These are phyloP conservation scores for Papilio machaon DNA, from an alignment of 1,140 invertebrate species.

Conservation along the genomic window DNA sequence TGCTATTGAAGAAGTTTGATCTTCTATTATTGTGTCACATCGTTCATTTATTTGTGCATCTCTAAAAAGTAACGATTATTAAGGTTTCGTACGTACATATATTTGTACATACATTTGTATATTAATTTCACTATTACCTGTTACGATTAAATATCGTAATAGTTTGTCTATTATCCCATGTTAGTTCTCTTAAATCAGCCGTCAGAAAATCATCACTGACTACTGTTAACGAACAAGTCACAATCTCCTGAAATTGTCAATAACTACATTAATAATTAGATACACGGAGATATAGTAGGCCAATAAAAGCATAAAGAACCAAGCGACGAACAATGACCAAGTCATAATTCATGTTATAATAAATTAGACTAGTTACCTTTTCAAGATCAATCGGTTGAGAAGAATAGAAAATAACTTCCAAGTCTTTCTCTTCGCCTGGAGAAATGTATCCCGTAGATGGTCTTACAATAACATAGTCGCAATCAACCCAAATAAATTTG, in stretches of 20 bases:
- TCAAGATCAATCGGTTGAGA: slow-evolving; percentile 57
- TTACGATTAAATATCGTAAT: slow-evolving; percentile 66
- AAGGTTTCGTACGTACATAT: not conserved
- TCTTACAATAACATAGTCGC: slow-evolving; percentile 61
- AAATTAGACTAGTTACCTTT: slow-evolving; percentile 54
- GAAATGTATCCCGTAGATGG: slow-evolving; percentile 72
- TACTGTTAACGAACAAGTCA: slow-evolving; percentile 51
- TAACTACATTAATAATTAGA: slow-evolving; percentile 47
- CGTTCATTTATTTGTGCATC: slow-evolving; percentile 62
- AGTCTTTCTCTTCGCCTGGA: slow-evolving; percentile 75
- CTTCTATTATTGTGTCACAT: slow-evolving; percentile 54
- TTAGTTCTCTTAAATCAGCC: slow-evolving; percentile 59
- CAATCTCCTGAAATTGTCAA: slow-evolving; percentile 48
- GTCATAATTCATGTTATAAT: not conserved
- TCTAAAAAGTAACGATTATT: slow-evolving; percentile 42
- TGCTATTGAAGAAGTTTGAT: slow-evolving; percentile 49
- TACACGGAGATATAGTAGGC: no score
- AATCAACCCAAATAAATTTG: slow-evolving; percentile 66
- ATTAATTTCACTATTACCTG: slow-evolving; percentile 46
- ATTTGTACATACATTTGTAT: not conserved
- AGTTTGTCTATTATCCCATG: slow-evolving; percentile 74
- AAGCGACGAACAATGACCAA: not conserved
- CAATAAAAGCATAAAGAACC: not conserved
- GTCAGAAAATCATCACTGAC: slow-evolving; percentile 65
- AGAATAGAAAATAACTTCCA: slow-evolving; percentile 72